phyloP scores from a whole-genome alignment of 2,113 vertebrate species.

The Strix uralensis region DNA sequence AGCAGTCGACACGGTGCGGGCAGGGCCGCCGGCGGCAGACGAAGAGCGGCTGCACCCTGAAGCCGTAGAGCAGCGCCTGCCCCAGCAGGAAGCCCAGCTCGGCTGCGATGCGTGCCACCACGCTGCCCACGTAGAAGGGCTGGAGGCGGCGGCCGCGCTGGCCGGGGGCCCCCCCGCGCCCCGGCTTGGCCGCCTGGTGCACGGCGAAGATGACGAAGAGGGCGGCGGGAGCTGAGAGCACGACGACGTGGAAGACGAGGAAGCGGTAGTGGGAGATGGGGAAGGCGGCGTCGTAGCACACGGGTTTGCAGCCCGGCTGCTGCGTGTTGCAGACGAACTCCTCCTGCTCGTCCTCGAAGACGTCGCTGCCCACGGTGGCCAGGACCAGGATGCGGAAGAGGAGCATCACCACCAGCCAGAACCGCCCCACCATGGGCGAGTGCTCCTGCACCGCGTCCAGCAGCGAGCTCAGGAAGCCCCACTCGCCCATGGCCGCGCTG shows the following conservation, averaged over 20 bases:
- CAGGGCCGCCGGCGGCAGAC: conserved; percentile 83
- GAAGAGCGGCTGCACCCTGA: conserved; percentile 85
- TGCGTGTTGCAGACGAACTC: conserved; percentile 91
- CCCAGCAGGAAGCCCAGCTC: conserved; percentile 84
- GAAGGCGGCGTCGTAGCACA: conserved; percentile 89
- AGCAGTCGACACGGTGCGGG: conserved; percentile 90
- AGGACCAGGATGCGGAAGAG: conserved; percentile 91
- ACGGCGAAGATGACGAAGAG: conserved; percentile 86
- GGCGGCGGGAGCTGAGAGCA: conserved; percentile 86
- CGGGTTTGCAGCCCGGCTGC: conserved; percentile 91
- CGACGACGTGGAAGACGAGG: conserved; percentile 93
- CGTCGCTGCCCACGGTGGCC: conserved; percentile 87
- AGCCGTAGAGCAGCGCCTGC: conserved; percentile 88
- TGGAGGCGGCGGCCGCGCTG: conserved; percentile 57
- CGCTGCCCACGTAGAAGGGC: conserved; percentile 82
- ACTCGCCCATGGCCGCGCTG: conserved; percentile 83
- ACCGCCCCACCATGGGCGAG: conserved; percentile 88
- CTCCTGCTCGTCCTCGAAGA: conserved; percentile 90
- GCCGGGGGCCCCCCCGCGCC: neutral
- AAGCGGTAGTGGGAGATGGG: conserved; percentile 94
- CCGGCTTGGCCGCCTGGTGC: conserved; percentile 79
- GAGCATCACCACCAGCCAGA: conserved; percentile 92
- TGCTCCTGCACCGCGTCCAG: conserved; percentile 84
- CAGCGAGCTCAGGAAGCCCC: conserved; percentile 83
- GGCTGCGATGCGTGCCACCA: conserved; percentile 80